Base-by-base conservation (phyloP, 2,113 vertebrate species). In the Anguilla japonica region DNA sequence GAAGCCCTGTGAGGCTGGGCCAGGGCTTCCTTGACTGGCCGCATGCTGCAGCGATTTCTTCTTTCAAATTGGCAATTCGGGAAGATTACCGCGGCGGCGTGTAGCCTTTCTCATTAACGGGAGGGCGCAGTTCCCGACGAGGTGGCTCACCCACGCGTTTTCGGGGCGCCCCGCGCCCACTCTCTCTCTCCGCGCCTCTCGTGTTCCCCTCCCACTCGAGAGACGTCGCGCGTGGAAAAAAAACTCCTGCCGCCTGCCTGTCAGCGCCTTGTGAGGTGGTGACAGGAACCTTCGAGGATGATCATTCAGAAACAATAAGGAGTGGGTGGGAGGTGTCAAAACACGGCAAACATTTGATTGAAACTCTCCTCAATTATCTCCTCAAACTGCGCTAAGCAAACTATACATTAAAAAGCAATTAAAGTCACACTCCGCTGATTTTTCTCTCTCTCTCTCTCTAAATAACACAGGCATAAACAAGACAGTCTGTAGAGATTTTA, bases 271-370 rank as follows among this genome's bases (percentile, higher is more conserved):
- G 85, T 84, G 88, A 41, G 86, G 75, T 85, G 29, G 89, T 94
- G 93, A 94, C 92, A 93, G 93, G 89, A 93, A 91, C 91, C 89
- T 81, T 89, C 90, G 90, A 83, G 89, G 89, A 89, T 93, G 93
- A 94, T 95, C 92, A 93, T 90, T 93, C 91, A 89, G 91, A 91
- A 93, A 91, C 92, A 89, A 88, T 94, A 94, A 95, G 94, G 93
- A 95, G 94, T 93, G 87, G 92, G 92, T 91, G 94, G 94, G 89
- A 91, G 89, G 88, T 92, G 92, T 93, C 93, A 41, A 89, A 88
- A 75, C 71, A 75, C 71, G 26, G 71, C 71, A 75, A 89, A 91
- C 87, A 89, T 86, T 82, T 88, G 92, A 89, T 91, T 91, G 90
- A 93, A 88, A 90, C 86, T 87, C 87, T 81, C 63, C 79, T 85